These are phyloP conservation scores for Yoshiicerus persimilis DNA, from an alignment of 1,140 invertebrate species.

Conservation along the genomic window DNA sequence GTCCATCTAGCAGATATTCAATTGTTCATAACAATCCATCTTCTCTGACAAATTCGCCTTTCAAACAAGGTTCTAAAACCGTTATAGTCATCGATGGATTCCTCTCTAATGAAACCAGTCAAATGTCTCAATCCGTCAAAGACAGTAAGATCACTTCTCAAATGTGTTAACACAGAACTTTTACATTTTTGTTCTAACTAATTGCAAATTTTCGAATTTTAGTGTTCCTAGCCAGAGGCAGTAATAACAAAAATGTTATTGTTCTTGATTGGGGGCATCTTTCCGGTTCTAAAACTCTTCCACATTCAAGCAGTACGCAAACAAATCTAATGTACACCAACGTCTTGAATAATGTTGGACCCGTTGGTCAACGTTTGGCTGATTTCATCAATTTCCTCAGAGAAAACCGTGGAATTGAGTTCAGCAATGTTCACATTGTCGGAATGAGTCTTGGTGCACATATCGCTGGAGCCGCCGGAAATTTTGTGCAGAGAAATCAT, in stretches of 20 bases:
- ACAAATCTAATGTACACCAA: not conserved
- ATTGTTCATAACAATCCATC: not conserved
- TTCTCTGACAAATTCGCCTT: not conserved
- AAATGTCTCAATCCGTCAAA: not conserved
- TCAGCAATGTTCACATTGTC: slow-evolving; percentile 23
- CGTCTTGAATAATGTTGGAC: slow-evolving; percentile 23
- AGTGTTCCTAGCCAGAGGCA: not conserved
- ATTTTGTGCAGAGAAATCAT: not conserved
- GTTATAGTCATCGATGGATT: slow-evolving; percentile 32
- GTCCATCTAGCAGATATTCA: not conserved
- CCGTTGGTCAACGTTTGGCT: slow-evolving; percentile 1
- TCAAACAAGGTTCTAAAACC: not conserved
- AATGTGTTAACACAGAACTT: not conserved
- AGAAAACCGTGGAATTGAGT: not conserved
- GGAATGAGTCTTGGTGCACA: slow-evolving; percentile 42
- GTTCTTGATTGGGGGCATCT: slow-evolving; percentile 31
- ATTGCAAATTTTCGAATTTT: not conserved
- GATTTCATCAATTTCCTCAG: slow-evolving; percentile 32
- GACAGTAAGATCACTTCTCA: not conserved
- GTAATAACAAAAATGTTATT: slow-evolving; percentile 26
- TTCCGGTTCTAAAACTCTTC: not conserved
- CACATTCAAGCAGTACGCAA: not conserved
- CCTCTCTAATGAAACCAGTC: slow-evolving; percentile 24
- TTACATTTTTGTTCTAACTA: not conserved
- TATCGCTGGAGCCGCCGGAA: slow-evolving; percentile 7